Base-by-base conservation (phyloP, 2,888 invertebrate species). In the Megalurothrips usitatus region DNA sequence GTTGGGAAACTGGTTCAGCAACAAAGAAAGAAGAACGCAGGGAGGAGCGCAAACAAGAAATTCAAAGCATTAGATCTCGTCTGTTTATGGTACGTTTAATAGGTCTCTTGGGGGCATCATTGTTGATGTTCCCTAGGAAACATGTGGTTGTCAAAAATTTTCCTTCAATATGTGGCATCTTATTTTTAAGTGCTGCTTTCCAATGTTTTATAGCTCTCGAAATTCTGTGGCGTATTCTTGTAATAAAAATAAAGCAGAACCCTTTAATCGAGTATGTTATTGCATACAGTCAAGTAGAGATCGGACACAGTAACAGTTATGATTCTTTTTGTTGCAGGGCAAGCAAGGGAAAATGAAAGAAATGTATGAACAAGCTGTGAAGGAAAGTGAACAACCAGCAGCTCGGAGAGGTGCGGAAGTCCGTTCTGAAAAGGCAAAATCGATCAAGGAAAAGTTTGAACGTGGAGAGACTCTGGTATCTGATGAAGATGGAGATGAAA, bases 301-400 rank as follows among this genome's bases (percentile, higher is more conserved):
- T 6, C 6, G 34, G 3, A 43, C 34, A 43, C 34, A 17, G 52
- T 80, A 63, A 23, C 43, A 52, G 47, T 47, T 28, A 43, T 19
- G 34, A n/a, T 80, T 80, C 75, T 82, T 78, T 81, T 82, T 34
- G 82, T 82, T 89, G 23, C 87, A 94, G 93, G 96, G 96, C 17
- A 96, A 96, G 86, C 96, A 96, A 88, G 95, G 93, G 0, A 95
- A 95, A 86, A 94, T 96, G 88, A 96, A 96, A 86, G 96, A 96
- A 86, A 92, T 95, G 90, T 96, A 96, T 86, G 96, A 96, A 86
- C 95, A 96, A 85, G 96, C 96, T 0, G 94, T 96, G 0, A 91
- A 92, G 84, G 94, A 94, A 85, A 94, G 93, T 82, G 94, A 94
- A 86, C 81, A 63, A 14, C 79, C 81, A 14, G 81, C 90, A 79